phyloP scores from a whole-genome alignment of 2,888 invertebrate genomes.

The Ormia ochracea region DNA sequence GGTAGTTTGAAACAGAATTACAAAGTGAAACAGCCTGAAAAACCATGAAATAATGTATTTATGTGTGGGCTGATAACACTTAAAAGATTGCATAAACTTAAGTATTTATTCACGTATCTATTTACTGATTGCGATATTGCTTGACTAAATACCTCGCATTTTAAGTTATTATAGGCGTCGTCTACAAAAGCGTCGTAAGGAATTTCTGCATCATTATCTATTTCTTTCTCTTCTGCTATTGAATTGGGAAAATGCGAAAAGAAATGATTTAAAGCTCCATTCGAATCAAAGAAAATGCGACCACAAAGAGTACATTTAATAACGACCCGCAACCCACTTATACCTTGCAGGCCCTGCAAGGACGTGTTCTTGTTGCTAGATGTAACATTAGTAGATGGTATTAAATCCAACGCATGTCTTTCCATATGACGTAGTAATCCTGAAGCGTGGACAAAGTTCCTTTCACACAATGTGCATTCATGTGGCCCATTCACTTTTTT shows the following conservation, averaged over 20 bases:
- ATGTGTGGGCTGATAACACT: not conserved
- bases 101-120: not conserved
- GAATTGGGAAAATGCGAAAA: slow-evolving; percentile 66
- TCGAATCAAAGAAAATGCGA: slow-evolving; percentile 69
- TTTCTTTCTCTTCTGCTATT: slow-evolving; percentile 60
- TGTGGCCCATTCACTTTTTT: slow-evolving; percentile 71
- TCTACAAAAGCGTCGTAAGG: slow-evolving; percentile 67
- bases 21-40: slow-evolving; percentile 20
- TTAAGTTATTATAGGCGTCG: slow-evolving; percentile 65
- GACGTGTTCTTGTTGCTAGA: slow-evolving; percentile 48
- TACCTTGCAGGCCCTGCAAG: slow-evolving; percentile 44
- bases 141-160: slow-evolving; percentile 59
- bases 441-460: slow-evolving; percentile 76
- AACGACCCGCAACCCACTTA: slow-evolving; percentile 68
- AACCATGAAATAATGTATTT: not conserved
- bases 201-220: slow-evolving; percentile 64
- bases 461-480: slow-evolving; percentile 75
- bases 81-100: not conserved
- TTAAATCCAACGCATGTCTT: slow-evolving; percentile 74
- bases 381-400: slow-evolving; percentile 65
- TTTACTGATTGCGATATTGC: too few species aligned
- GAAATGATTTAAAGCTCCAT: slow-evolving; percentile 69
- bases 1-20: slow-evolving; percentile 27
- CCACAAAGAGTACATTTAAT: slow-evolving; percentile 74
- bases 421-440: slow-evolving; percentile 76